A percentile compares a stretch with the other conserved stretches of the same genome.
phyloP scores from a whole-genome alignment of 2,797 vertebrate genomes.

The Gadopsis marmoratus region DNA sequence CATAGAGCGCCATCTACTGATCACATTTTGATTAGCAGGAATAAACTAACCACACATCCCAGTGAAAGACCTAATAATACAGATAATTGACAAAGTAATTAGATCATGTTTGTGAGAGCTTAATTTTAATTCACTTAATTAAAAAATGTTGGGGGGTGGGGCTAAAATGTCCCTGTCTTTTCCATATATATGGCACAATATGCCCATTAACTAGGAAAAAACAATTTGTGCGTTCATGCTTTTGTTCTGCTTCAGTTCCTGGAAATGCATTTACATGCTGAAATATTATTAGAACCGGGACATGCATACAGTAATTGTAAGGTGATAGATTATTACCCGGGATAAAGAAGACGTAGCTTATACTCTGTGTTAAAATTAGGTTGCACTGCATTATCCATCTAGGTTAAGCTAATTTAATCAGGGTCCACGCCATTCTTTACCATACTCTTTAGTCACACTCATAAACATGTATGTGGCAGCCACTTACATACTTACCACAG shows the following conservation, averaged over 20 bases:
- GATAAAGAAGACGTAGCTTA: conserved; percentile 69
- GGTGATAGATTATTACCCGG: conserved; percentile 68
- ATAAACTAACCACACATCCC: no score
- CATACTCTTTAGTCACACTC: conserved; percentile 67
- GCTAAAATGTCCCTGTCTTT: no score
- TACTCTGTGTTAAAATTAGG: conserved; percentile 63
- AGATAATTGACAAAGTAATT: no score
- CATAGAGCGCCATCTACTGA: no score
- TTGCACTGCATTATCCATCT: conserved; percentile 70
- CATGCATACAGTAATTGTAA: conserved; percentile 66
- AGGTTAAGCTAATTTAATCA: conserved; percentile 72
- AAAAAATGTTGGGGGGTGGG: no score
- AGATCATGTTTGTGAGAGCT: no score
- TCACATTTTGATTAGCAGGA: no score
- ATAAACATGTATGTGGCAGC: conserved; percentile 54
- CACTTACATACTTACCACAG: conserved; percentile 40
- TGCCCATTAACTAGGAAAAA: conserved; percentile 65
- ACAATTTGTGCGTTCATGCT: conserved; percentile 58
- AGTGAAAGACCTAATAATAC: no score
- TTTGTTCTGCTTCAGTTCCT: conserved; percentile 79
- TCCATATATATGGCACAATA: neutral
- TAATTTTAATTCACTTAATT: no score
- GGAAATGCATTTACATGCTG: conserved; percentile 73
- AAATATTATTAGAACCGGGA: conserved; percentile 63
- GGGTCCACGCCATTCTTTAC: conserved; percentile 58